Base-by-base conservation (phyloP, 2,797 vertebrate genomes). In the Catostomus latipinnis region DNA sequence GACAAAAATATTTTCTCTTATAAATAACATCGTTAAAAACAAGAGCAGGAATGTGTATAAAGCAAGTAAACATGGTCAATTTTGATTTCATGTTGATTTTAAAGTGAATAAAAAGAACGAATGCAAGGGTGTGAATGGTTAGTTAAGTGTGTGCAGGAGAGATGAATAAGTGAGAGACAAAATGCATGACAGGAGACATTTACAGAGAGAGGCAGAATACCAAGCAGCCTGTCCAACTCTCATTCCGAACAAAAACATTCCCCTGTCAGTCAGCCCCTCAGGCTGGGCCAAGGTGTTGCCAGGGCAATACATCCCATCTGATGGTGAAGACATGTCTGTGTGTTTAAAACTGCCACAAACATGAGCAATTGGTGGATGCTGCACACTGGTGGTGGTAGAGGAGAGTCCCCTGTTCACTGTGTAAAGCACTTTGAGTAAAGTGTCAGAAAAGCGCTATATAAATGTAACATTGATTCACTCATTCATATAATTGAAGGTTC, bases 91-190 rank as follows among this genome's bases (percentile, higher is more conserved):
- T 10, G 8, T 10, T 61, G 8, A 61, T 18, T 11, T 22, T 16
- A 60, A 5, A 60, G 22, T 11, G 34, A 34, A 34, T 50, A 5
- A 12, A 6, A 9, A 57, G 12, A 54, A 18, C 9, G 8, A 56
- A 12, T 61, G 48, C 66, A 69, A 62, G 76, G 86, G 81, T 60
- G 68, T 78, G 77, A 46, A 50, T 66, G 76, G 81, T 76, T 34
- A 34, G 60, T 6, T 58, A 18, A 22, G 5, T 22, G 12, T 5
- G 2, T 45, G 87, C 72, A 86, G 90, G 91, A 89, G 91, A 91
- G 88, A 91, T 91, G 90, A 91, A 76, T 90, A 84, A 88, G 81
- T 34, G 34, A 87, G 84, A 86, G 87, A 66, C 74, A 82, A 6
- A 71, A 82, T 78, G 61, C 82, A 82, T 73, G 78, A 78, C 70